Conservation (phyloP, 1,140 invertebrate genomes). For the Prorops nasuta region DNA sequence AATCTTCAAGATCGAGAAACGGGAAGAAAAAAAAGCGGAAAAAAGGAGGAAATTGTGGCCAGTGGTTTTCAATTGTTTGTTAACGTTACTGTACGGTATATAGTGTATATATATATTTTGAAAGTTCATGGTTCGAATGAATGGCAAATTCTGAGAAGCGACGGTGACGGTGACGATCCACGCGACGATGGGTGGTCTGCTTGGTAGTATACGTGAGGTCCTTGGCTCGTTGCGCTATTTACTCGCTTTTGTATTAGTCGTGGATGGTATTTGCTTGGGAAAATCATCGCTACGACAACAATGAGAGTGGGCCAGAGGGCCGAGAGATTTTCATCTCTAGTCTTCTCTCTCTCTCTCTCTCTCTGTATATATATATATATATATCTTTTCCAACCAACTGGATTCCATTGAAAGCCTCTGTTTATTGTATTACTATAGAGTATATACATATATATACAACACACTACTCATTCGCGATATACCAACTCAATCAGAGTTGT, state of each 20-base stretch:
- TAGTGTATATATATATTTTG: not conserved
- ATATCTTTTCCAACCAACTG: not conserved
- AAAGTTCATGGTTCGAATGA: not conserved
- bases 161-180: no score
- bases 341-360: not conserved
- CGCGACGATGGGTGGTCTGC: no score
- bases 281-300: no score
- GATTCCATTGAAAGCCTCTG: not conserved
- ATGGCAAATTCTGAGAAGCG: not conserved
- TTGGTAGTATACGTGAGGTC: no score
- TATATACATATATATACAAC: not conserved
- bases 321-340: no score
- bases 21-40: no score
- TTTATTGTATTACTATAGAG: not conserved
- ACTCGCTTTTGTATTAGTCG: no score
- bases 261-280: not conserved
- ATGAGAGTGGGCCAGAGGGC: no score
- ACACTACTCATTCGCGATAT: not conserved
- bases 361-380: not conserved
- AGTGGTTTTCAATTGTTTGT: not conserved
- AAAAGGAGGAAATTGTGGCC: not conserved
- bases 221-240: not conserved
- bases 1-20: no score
- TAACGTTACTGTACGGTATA: not conserved
- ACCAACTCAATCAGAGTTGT: not conserved